Percentiles rank a stretch among this genome's conserved stretches.
Conservation (phyloP, 2,888 invertebrate species). For the Phytoseiulus persimilis region DNA sequence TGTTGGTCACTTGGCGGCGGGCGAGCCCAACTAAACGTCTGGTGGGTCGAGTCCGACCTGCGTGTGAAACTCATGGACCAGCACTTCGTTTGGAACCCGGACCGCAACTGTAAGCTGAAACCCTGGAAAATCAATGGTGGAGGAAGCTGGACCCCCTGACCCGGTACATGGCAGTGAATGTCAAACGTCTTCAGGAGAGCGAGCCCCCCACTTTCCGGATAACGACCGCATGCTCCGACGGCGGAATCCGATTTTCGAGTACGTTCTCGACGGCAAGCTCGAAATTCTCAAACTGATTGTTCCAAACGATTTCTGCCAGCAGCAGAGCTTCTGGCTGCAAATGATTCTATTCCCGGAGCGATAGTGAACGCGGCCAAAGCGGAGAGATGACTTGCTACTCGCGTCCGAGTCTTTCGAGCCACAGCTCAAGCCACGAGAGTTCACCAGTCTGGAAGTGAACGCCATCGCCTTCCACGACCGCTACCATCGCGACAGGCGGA, state of each 20-base stretch:
- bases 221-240: neutral
- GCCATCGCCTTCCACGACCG: neutral
- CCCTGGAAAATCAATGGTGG: neutral
- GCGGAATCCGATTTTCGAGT: constrained; percentile 11
- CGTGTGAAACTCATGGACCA: constrained; percentile 15
- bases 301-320: neutral
- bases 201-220: neutral
- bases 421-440: neutral
- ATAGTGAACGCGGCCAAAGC: neutral
- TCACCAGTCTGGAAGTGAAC: constrained; percentile 20
- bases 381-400: neutral
- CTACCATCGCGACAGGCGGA: constrained; percentile 1
- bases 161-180: neutral
- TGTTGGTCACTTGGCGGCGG: constrained; percentile 5
- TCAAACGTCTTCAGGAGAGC: neutral
- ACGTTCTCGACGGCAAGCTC: neutral
- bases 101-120: constrained; percentile 6
- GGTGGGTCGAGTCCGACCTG: constrained; percentile 11
- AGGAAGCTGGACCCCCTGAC: neutral
- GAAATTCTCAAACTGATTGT: neutral
- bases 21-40: constrained; percentile 12
- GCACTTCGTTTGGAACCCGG: constrained; percentile 18
- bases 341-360: neutral
- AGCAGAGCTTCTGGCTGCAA: neutral
- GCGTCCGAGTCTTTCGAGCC: neutral